Conservation (phyloP, 2,797 vertebrate genomes). For the Zalophus californianus region DNA sequence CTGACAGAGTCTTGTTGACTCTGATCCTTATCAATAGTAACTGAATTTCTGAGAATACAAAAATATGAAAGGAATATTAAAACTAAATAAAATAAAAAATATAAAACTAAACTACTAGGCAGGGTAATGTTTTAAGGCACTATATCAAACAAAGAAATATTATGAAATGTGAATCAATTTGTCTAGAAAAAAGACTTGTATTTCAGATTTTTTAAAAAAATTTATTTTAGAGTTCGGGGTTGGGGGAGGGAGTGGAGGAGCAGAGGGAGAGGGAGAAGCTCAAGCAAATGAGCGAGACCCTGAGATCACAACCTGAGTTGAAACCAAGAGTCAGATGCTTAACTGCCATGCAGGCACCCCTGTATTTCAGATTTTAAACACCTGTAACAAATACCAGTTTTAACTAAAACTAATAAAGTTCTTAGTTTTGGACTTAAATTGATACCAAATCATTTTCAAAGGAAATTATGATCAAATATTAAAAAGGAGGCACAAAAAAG, state of each 20-base stretch:
- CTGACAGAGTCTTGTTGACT: background rate
- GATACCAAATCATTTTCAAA: slow-evolving; percentile 54
- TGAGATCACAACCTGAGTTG: background rate
- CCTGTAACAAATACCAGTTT: slow-evolving; percentile 23
- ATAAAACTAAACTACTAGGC: background rate
- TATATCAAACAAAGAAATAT: slow-evolving; percentile 51
- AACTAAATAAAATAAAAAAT: slow-evolving; percentile 24
- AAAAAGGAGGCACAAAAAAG: background rate
- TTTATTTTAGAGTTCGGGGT: background rate
- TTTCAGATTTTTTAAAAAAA: slow-evolving; percentile 62
- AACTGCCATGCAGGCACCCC: background rate
- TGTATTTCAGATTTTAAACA: slow-evolving; percentile 60
- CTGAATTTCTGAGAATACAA: slow-evolving; percentile 43
- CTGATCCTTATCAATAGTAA: background rate
- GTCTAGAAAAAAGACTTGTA: slow-evolving; percentile 38
- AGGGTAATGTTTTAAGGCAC: slow-evolving; percentile 52
- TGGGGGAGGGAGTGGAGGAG: background rate
- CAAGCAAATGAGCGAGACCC: background rate
- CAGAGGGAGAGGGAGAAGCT: background rate
- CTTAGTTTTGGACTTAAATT: slow-evolving; percentile 39
- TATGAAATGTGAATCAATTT: slow-evolving; percentile 37
- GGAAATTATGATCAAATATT: slow-evolving; percentile 48
- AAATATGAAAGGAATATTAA: slow-evolving; percentile 57
- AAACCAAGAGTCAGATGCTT: background rate
- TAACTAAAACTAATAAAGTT: slow-evolving; percentile 37